Evolutionary conservation across 2,797 vertebrate species (phyloP).

Genomic region (Hoplostethus atlanticus): DNA sequence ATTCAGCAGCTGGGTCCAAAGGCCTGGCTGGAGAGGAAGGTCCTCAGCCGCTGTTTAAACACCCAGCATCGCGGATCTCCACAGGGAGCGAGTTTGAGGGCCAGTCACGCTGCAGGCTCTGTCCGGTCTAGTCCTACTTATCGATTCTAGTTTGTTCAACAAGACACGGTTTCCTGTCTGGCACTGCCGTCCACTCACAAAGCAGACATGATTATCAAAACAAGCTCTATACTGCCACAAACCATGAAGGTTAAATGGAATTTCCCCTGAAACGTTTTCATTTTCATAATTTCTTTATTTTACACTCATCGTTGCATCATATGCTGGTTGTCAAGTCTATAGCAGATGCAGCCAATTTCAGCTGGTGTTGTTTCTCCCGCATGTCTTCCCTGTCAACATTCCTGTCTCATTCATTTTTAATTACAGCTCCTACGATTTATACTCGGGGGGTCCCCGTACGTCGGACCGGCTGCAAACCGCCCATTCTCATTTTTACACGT

Average conservation of each 20-base stretch:
- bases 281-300: conserved; percentile 31
- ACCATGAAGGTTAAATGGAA: conserved; percentile 9
- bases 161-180: neutral
- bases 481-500: neutral
- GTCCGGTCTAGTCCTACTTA: too few species aligned
- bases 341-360: conserved; percentile 17
- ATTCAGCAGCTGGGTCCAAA: too few species aligned
- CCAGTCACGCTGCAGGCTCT: too few species aligned
- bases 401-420: conserved; percentile 60
- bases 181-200: conserved; percentile 18
- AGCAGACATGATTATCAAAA: conserved; percentile 34
- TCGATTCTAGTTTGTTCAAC: too few species aligned
- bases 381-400: conserved; percentile 24
- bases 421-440: conserved; percentile 43
- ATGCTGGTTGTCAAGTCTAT: conserved; percentile 29
- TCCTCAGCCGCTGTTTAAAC: too few species aligned
- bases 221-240: conserved; percentile 29
- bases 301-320: neutral
- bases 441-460: neutral
- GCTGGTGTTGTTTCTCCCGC: conserved; percentile 9
- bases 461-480: conserved; percentile 24
- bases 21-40: too few species aligned
- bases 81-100: too few species aligned
- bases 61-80: too few species aligned
- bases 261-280: neutral